Percentiles rank a stretch among this genome's conserved stretches.
Evolutionary conservation across 2,888 invertebrate genomes (phyloP).

Genomic region (Trichopria drosophilae): DNA sequence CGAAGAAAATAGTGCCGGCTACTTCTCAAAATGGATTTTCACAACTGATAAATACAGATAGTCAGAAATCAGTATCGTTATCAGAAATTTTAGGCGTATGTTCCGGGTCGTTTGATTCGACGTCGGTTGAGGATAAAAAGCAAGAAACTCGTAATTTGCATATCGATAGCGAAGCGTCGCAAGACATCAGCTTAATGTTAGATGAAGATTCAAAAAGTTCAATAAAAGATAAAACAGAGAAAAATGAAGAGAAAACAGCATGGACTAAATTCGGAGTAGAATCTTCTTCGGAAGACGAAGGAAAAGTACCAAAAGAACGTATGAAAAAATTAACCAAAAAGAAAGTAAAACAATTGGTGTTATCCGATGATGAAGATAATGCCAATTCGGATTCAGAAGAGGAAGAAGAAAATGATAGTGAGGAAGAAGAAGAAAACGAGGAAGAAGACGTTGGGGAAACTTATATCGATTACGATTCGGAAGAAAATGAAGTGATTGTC

Average conservation of each 20-base stretch:
- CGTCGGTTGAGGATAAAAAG: slow-evolving; percentile 41
- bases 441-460: slow-evolving; percentile 50
- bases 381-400: too few relatives aligned
- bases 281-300: slow-evolving; percentile 55
- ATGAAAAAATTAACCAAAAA: slow-evolving; percentile 34
- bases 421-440: slow-evolving; percentile 54
- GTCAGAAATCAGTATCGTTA: too few relatives aligned
- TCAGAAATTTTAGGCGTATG: too few relatives aligned
- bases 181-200: slow-evolving; percentile 36
- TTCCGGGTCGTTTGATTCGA: too few relatives aligned
- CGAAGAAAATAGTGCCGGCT: too few relatives aligned
- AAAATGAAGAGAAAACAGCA: slow-evolving; percentile 51
- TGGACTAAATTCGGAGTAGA: slow-evolving; percentile 36
- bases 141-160: slow-evolving; percentile 38
- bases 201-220: slow-evolving; percentile 48
- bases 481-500: slow-evolving; percentile 75
- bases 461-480: slow-evolving; percentile 77
- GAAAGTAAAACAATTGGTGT: slow-evolving; percentile 40
- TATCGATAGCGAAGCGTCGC: slow-evolving; percentile 57
- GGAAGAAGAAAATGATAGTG: slow-evolving; percentile 39
- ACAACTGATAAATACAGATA: slow-evolving; percentile 40
- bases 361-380: slow-evolving; percentile 52
- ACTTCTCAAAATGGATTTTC: too few relatives aligned
- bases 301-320: slow-evolving; percentile 44
- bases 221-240: slow-evolving; percentile 26